Base-by-base conservation (phyloP, 1,140 invertebrate species). In the Euwallacea similis region DNA sequence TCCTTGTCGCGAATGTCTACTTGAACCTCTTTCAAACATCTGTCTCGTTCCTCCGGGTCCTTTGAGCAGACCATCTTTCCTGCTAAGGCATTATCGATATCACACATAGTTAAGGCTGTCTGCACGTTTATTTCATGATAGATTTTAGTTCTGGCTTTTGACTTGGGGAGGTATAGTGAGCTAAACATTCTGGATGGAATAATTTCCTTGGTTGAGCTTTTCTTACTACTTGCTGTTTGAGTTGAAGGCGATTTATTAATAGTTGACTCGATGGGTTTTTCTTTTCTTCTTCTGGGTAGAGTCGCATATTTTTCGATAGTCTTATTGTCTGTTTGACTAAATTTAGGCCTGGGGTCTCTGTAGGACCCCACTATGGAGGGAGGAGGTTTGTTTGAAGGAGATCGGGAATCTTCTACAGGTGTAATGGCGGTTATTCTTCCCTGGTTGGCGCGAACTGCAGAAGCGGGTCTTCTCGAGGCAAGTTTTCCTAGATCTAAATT, bases 111-210 rank as follows among this genome's bases (percentile, higher is more conserved):
- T 21, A 93, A 79, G 7, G 89, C 90, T 0, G 92, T 94, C 77
- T 94, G 92, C 4, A 87, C 85, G 11, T 85, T 84, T 0, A 85
- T 90, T 81, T 94, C 92, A 69, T 93, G 91, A 78, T 92, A 93
- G 67, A 94, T 93, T 74, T 87, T 85, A 0, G 89, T 92, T 76
- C 85, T 86, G 33, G 81, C 69, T 76, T 81, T 82, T 75, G 85
- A 86, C 46, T 82, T 83, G 13, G 82, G 82, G 46, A 75, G 33
- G 53, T 66, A 73, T 54, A 69, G 44, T 16, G 73, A 74, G 62
- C 66, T 68, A 47, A 67, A 71, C 63, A 75, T 9, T 71, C 86
- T 85, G 46, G 85, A 81, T 16, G 78, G 76, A 11, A 76, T 75
- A 44, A 82, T 81, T 15, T 44, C 7, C 83, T 81, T 42, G 80